Base-by-base conservation (phyloP, 1,140 invertebrate species). In the Panagrolaimus sp. region DNA sequence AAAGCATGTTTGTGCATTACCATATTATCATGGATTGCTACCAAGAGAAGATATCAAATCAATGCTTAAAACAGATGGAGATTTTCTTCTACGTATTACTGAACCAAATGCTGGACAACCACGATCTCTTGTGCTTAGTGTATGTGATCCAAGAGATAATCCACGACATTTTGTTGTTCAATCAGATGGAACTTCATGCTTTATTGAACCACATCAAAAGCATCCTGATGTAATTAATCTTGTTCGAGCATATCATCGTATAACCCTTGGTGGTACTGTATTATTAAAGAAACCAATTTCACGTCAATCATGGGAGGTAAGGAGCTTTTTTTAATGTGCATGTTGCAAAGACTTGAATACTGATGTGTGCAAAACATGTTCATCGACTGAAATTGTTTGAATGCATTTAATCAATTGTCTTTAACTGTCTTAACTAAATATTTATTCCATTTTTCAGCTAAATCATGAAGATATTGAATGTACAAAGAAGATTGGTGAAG, bases 401-500 rank as follows among this genome's bases (percentile, higher is more conserved):
- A n/a, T n/a, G n/a, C n/a, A n/a, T n/a, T n/a, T n/a, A n/a, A n/a
- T n/a, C n/a, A n/a, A n/a, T n/a, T n/a, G n/a, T n/a, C n/a, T n/a
- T n/a, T n/a, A n/a, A 38, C 31, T 38, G 31, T 38, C 2, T 38
- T n/a, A n/a, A n/a, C 2, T 38, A 38, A 38, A 38, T 7, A 38
- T 4, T 38, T 4, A 2, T 38, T 38, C 2, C 31, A 38, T 38
- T 38, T 38, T 38, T 38, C n/a, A 38, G 31, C 53, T 71, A 4
- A 46, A 63, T 7, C 69, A 69, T n/a, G 67, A 69, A 3, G 66
- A 76, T 53, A 70, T 76, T 38, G 47, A 44, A 13, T 23, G 31
- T 13, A 16, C 42, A 31, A 64, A 70, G 42, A 72, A 72, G 53
- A 20, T 76, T 27, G 74, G 74, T 43, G 74, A 77, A 65, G 74